phyloP scores from a whole-genome alignment of 2,797 vertebrate species.

The Phrynocephalus guinanensis region DNA sequence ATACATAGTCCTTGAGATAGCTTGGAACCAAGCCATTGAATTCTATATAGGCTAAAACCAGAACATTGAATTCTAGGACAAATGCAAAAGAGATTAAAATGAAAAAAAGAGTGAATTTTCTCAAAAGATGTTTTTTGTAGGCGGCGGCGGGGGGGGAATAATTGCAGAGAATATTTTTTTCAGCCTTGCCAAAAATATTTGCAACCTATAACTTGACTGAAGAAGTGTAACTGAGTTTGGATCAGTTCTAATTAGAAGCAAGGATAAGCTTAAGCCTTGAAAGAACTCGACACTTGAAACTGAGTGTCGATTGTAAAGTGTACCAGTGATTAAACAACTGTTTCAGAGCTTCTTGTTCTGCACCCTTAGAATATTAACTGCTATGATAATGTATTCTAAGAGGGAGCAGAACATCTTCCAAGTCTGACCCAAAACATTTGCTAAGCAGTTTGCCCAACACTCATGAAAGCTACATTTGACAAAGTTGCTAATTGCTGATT shows the following conservation, averaged over 20 bases:
- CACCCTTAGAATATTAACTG: constrained; percentile 6
- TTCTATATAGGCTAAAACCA: too few species aligned
- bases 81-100: background rate
- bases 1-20: too few species aligned
- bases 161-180: background rate
- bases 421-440: background rate
- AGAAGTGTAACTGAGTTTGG: background rate
- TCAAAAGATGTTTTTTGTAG: background rate
- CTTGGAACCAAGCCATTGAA: too few species aligned
- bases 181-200: background rate
- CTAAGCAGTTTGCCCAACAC: constrained; percentile 5
- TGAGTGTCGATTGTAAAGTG: background rate
- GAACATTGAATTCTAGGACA: background rate
- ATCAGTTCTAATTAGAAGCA: background rate
- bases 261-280: background rate
- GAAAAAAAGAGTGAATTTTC: background rate
- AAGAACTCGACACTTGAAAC: too few species aligned
- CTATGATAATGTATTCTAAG: constrained; percentile 17
- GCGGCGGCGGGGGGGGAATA: background rate
- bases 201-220: background rate
- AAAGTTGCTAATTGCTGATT: constrained; percentile 35
- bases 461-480: constrained; percentile 15
- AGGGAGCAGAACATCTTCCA: constrained; percentile 17
- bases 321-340: constrained; percentile 3
- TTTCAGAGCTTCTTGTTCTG: constrained; percentile 19